phyloP scores from a whole-genome alignment of 2,797 vertebrate species.

The Brachyrhaphis roseni region DNA sequence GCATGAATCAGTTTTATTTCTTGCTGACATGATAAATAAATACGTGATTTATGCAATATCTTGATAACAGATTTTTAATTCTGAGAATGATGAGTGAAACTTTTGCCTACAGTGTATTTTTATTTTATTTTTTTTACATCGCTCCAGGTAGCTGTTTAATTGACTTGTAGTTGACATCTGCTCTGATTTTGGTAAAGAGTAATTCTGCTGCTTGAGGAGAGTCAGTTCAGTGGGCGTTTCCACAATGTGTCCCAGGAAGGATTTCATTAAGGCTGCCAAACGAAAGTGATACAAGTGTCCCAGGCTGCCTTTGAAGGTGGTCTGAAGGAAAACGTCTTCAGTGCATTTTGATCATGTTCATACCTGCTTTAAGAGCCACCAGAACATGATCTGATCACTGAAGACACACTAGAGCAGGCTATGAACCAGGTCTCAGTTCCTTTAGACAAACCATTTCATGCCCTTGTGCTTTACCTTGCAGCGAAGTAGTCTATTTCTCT shows the following conservation, averaged over 20 bases:
- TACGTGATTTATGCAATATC: background rate
- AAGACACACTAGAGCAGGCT: background rate
- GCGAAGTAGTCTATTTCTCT: background rate
- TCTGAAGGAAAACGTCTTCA: background rate
- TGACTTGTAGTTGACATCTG: background rate
- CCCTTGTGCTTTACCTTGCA: background rate
- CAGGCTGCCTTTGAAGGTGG: background rate
- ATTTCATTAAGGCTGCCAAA: background rate
- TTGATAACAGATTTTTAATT: background rate
- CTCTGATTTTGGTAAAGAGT: background rate
- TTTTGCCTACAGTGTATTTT: background rate
- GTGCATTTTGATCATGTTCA: constrained; percentile 1
- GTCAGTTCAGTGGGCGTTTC: background rate
- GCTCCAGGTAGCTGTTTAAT: background rate
- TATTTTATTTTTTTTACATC: background rate
- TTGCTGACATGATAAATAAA: background rate
- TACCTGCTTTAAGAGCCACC: background rate
- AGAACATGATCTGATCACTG: background rate
- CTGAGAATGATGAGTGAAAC: background rate
- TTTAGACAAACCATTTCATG: background rate
- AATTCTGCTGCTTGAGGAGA: background rate
- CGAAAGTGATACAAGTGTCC: background rate
- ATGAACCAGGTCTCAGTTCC: background rate
- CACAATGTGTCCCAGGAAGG: background rate
- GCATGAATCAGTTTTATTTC: background rate